Evolutionary conservation across 2,888 invertebrate genomes (phyloP).

Genomic region (Cyclophora punctaria): DNA sequence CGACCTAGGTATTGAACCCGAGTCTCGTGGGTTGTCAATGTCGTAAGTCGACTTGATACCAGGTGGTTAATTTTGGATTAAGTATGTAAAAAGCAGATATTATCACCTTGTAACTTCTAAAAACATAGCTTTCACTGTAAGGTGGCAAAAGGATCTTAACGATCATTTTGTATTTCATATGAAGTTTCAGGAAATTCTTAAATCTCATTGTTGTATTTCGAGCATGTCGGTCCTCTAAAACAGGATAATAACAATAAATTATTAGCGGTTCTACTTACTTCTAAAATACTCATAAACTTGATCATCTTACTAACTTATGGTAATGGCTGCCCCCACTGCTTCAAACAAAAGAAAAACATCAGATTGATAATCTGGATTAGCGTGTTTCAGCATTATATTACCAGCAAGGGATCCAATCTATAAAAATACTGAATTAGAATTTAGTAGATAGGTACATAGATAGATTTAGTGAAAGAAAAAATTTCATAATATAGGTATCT

Average conservation of each 20-base stretch:
- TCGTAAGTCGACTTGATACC: too few relatives aligned
- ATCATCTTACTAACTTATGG: constrained; percentile 57
- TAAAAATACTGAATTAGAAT: constrained; percentile 14
- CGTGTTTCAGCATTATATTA: constrained; percentile 79
- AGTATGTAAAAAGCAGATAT: background rate
- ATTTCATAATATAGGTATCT: too few relatives aligned
- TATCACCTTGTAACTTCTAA: constrained; percentile 82
- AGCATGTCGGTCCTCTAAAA: too few relatives aligned
- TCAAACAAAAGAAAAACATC: constrained; percentile 78
- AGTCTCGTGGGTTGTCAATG: background rate
- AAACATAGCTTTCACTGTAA: constrained; percentile 57
- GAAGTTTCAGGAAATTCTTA: constrained; percentile 69
- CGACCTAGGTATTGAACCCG: too few relatives aligned
- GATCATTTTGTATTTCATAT: constrained; percentile 80
- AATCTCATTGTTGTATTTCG: constrained; percentile 31
- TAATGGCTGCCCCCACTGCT: constrained; percentile 67
- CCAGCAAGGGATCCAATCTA: constrained; percentile 80
- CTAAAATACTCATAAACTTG: too few relatives aligned
- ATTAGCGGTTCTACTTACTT: too few relatives aligned
- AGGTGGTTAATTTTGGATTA: background rate
- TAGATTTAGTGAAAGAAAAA: too few relatives aligned
- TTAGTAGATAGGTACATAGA: too few relatives aligned
- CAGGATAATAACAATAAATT: too few relatives aligned
- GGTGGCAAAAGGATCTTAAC: constrained; percentile 74
- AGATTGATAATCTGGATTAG: constrained; percentile 77